Evolutionary conservation across 2,797 vertebrate genomes (phyloP).

Genomic region (Alosa sapidissima): DNA sequence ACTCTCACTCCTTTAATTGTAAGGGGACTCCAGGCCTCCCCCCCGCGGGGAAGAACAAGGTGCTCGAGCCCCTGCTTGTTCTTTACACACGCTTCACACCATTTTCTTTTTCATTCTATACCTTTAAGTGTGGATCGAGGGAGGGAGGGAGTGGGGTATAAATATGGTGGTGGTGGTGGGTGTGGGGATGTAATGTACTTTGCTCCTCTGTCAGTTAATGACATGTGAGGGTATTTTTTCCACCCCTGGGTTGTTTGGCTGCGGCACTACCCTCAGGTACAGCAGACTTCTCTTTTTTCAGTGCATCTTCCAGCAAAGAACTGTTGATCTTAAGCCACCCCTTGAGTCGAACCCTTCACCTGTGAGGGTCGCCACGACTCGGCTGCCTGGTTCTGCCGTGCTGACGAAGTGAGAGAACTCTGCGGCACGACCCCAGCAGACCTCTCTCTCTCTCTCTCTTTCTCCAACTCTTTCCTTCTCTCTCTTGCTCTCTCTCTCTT

Average conservation of each 20-base stretch:
- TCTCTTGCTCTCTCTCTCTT: background rate
- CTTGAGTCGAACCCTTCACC: background rate
- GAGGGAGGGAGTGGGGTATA: background rate
- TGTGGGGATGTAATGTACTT: background rate
- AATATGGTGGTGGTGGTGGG: background rate
- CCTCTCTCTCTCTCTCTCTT: background rate
- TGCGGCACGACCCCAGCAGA: background rate
- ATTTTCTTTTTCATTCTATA: background rate
- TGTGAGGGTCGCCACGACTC: background rate
- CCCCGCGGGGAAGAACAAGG: background rate
- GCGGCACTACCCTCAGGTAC: background rate
- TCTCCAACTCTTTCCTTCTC: background rate
- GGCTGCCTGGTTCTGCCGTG: background rate
- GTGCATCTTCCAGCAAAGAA: background rate
- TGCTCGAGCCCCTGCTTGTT: background rate
- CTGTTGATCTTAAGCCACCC: conserved; percentile 13
- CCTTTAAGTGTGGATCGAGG: background rate
- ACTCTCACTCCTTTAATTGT: conserved; percentile 33
- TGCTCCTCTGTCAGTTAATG: conserved; percentile 11
- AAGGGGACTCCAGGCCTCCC: conserved; percentile 26
- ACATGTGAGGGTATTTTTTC: background rate
- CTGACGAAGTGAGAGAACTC: background rate
- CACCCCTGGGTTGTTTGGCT: background rate
- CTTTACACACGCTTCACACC: background rate
- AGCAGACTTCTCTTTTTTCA: background rate